Percentiles rank a stretch among this genome's conserved stretches.
Evolutionary conservation across 1,140 invertebrate species (phyloP).

Genomic region (Procambarus clarkii): DNA sequence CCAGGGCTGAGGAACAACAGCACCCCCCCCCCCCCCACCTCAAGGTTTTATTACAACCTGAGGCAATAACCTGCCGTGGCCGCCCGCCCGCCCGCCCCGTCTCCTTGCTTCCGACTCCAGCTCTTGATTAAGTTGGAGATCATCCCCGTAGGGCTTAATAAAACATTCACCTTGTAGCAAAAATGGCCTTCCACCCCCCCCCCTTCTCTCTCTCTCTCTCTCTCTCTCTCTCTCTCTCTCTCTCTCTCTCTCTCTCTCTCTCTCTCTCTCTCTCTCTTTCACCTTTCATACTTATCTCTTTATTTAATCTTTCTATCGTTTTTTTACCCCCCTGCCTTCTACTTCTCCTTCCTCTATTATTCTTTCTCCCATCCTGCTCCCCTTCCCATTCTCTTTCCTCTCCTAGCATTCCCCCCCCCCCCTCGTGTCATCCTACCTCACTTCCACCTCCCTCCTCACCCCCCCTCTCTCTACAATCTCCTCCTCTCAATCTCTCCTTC

Average conservation of each 20-base stretch:
- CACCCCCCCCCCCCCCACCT: too few species aligned
- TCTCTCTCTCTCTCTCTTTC: background rate
- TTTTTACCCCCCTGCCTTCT: too few species aligned
- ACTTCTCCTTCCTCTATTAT: too few species aligned
- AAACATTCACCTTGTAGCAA: constrained; percentile 33
- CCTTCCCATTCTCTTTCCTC: too few species aligned
- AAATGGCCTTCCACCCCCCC: constrained; percentile 12
- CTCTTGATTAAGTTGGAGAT: constrained; percentile 49
- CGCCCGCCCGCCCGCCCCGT: background rate
- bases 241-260: background rate
- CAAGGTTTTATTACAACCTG: constrained; percentile 29
- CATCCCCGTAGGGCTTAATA: constrained; percentile 50
- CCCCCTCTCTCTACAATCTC: too few species aligned
- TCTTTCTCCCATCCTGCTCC: too few species aligned
- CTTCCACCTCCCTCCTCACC: too few species aligned
- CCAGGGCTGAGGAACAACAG: background rate
- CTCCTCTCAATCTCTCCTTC: too few species aligned
- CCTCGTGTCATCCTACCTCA: too few species aligned
- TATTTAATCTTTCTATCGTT: too few species aligned
- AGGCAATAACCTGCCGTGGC: background rate
- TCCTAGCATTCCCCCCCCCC: too few species aligned
- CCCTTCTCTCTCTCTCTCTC: background rate
- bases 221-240: background rate
- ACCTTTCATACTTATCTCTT: background rate
- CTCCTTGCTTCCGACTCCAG: constrained; percentile 41